phyloP scores from a whole-genome alignment of 1,140 invertebrate genomes.

The Apocrypta bakeri region DNA sequence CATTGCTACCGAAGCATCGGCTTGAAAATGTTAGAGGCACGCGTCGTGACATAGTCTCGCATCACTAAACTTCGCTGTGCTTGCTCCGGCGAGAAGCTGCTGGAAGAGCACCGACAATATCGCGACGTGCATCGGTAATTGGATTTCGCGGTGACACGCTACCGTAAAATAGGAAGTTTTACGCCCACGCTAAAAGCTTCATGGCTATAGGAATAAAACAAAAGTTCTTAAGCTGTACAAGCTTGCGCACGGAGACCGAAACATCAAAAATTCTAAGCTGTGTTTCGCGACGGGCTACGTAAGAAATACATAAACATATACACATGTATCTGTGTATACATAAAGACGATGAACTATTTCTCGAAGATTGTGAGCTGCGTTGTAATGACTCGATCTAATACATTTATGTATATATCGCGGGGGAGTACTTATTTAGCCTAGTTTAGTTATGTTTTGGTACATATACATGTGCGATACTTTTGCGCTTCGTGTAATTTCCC shows the following conservation, averaged over 20 bases:
- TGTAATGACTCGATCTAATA: too few relatives aligned
- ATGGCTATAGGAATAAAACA: conserved; percentile 14
- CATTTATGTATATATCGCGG: too few relatives aligned
- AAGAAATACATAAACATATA: too few relatives aligned
- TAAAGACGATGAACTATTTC: too few relatives aligned
- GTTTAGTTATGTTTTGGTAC: neutral
- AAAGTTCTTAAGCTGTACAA: neutral
- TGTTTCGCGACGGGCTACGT: too few relatives aligned
- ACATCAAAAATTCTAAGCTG: neutral
- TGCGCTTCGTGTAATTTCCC: conserved; percentile 2
- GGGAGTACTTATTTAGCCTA: conserved; percentile 21
- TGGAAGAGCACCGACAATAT: conserved; percentile 3
- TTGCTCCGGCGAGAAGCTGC: neutral
- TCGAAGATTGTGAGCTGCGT: neutral
- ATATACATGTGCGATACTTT: neutral
- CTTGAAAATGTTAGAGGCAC: neutral
- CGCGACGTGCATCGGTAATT: conserved; percentile 37
- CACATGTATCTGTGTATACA: too few relatives aligned
- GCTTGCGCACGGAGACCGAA: neutral
- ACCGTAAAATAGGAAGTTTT: conserved; percentile 46
- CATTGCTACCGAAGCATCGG: neutral
- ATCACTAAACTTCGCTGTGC: conserved; percentile 23
- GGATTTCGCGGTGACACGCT: conserved; percentile 41
- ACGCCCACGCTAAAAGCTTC: conserved; percentile 48
- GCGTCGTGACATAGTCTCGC: too few relatives aligned